Evolutionary conservation across 2,113 vertebrate genomes (phyloP), one percentile per base, ranked within the genome.

Genomic region (Notarius lentiginosus): DNA sequence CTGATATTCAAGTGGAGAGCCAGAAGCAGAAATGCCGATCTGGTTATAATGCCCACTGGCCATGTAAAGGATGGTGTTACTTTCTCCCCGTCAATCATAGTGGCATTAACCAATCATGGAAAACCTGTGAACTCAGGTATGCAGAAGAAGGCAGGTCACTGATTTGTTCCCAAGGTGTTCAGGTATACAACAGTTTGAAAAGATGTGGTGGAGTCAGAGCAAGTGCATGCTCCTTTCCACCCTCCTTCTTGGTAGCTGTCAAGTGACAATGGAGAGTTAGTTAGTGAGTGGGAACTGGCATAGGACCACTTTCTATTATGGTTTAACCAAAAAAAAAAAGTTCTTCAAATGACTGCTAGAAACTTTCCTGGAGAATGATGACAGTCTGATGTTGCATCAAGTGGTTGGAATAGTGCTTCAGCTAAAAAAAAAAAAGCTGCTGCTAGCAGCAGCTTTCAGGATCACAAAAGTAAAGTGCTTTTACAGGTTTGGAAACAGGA

Each of bases 361-460:
- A 60, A 20, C n/a, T 12, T 73, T 41, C 53, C 83, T 41, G 20
- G 30, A 73, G 4, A 70, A 72, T 41, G 6, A 56, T 73, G 47
- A 75, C 20, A 60, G 83, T 47, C 30, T 41, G 30, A 10, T 10
- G 6, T 17, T 61, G 34, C 60, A 34, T 60, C 27, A 84, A 63
- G 58, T 82, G 41, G 24, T 83, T 51, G 56, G 24, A 82, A 63
- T 18, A 27, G 63, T 53, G 60, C 81, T 83, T 51, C 41, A 27
- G 41, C 47, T 51, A 27, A 82, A 83, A 66, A 82, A 24, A 30
- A 30, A 30, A 30, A 30, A 30, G 18, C 14, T 3, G 34, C 41
- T 51, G 81, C 80, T 58, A 70, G 65, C 17, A n/a, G 65, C 27
- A 56, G 65, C 82, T 53, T 83, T 83, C n/a, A 83, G 65, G 14